Conservation (phyloP, 2,113 vertebrate species). For the Podilymbus podiceps region DNA sequence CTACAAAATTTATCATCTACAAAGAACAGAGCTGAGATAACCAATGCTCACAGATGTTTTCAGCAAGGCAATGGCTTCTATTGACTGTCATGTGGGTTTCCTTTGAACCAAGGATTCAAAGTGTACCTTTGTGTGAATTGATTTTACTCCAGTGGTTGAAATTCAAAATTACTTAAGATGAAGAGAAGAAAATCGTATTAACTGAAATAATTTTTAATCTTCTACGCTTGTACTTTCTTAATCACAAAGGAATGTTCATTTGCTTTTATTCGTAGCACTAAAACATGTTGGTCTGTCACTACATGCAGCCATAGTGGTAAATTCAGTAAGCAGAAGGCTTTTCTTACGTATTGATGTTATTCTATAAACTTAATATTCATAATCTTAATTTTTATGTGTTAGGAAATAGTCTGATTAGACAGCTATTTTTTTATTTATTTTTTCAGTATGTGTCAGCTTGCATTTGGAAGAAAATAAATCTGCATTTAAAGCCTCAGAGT, state of each 20-base stretch:
- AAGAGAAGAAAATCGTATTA: conserved; percentile 41
- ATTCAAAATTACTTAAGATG: background rate
- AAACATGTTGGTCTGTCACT: background rate
- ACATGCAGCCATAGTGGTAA: background rate
- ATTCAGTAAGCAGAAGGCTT: background rate
- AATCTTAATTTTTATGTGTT: background rate
- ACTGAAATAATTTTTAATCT: conserved; percentile 2
- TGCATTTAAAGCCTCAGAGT: background rate
- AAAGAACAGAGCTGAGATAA: background rate
- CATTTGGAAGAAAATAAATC: conserved; percentile 43
- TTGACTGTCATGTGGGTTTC: background rate
- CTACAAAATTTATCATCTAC: background rate
- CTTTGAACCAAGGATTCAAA: background rate
- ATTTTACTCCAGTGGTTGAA: background rate
- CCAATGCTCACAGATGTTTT: background rate
- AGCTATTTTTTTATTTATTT: background rate
- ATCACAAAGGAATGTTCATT: background rate
- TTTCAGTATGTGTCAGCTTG: background rate
- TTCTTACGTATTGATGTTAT: background rate
- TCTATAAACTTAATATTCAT: background rate
- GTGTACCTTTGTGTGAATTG: background rate
- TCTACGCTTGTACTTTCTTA: background rate
- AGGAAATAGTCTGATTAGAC: background rate
- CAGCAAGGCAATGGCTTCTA: background rate
- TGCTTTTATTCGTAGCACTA: background rate